A percentile compares a stretch with the other conserved stretches of the same genome.
Conservation (phyloP, 2,113 vertebrate species). For the Erythrolamprus reginae region DNA sequence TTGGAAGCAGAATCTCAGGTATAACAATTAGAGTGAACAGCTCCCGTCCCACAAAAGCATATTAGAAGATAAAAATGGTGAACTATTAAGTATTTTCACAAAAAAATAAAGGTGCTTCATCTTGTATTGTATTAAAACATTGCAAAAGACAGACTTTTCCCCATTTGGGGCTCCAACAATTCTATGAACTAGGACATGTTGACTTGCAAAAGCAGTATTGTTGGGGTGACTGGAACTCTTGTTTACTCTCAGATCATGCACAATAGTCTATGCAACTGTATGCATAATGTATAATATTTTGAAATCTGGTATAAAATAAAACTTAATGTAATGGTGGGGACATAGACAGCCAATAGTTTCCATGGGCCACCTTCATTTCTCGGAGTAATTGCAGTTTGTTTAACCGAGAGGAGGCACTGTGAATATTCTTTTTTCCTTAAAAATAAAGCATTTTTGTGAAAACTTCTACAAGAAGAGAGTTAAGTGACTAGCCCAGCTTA, state of each 20-base stretch:
- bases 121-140: background rate
- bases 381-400: background rate
- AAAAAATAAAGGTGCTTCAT: background rate
- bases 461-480: background rate
- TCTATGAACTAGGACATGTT: background rate
- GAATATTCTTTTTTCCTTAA: background rate
- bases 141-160: background rate
- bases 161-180: background rate
- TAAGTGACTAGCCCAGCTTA: background rate
- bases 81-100: background rate
- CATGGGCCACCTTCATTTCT: background rate
- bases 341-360: background rate
- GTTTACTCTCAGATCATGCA: background rate
- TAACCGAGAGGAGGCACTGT: background rate
- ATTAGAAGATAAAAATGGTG: background rate
- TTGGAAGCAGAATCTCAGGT: background rate
- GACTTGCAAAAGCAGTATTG: background rate
- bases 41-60: background rate
- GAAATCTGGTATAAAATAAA: background rate
- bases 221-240: background rate
- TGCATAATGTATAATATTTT: background rate
- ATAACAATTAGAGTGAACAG: background rate
- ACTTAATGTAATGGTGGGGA: background rate
- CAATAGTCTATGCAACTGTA: background rate
- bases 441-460: background rate